Base-by-base conservation (phyloP, 2,113 vertebrate species). In the Chiloscyllium plagiosum region DNA sequence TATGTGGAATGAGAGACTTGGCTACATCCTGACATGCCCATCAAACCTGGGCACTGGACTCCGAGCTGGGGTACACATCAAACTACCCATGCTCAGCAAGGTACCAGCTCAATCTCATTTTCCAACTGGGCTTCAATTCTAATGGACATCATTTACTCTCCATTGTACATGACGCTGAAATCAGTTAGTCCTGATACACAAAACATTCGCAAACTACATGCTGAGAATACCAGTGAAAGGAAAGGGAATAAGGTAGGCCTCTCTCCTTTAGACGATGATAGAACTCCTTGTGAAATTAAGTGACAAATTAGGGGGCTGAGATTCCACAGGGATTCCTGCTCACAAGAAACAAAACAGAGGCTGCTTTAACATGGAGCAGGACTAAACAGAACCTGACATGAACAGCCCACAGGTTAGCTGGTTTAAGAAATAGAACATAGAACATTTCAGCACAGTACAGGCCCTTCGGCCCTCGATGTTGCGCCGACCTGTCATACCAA, bases 1-100 rank as follows among this genome's bases (percentile, higher is more conserved):
- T 97, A 98, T 98, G 98, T 98, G 98, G 98, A 98, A 98, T 0
- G 98, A 98, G 87, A 97, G 97, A 68, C 97, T 98, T 96, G 98
- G 98, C 12, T 98, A 98, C 97, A 97, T 98, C 97, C 97, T 98
- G 95, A 98, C 98, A 52, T 98, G 98, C 96, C 98, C 98, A 0
- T 98, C 98, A 96, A 98, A 98, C 97, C 97, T 98, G 96, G 98
- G 98, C 96, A 98, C 98, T 0, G 98, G 98, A 33, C 97, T 98
- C 96, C 97, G 98, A 65, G 98, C 98, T 0, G 98, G 98, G 0
- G 98, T 98, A 56, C 98, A 98, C 96, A 97, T 98, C 97, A 98
- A 98, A 96, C 97, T 98, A 95, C 98, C 98, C 0, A 97, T 98
- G 72, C 97, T 98, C 70, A 98, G 98, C 97, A 98, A 98, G 98